phyloP scores from a whole-genome alignment of 2,797 vertebrate genomes.

The Halcyon chelicuti region DNA sequence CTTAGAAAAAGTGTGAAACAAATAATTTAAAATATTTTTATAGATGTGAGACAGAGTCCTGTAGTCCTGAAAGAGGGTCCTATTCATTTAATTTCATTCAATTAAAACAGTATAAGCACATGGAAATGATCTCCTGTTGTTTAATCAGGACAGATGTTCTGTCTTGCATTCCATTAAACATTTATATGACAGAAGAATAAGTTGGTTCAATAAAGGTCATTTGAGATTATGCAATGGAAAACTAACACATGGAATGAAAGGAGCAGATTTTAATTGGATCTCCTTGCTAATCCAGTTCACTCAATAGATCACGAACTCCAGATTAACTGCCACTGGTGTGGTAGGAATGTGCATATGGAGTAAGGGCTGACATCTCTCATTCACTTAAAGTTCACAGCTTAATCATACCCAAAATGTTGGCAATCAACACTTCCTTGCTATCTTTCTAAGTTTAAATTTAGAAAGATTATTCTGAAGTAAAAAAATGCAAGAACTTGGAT shows the following conservation, averaged over 20 bases:
- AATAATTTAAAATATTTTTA: not conserved
- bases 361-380: not conserved
- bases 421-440: not conserved
- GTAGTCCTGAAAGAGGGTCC: not conserved
- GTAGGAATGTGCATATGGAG: not conserved
- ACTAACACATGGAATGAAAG: not conserved
- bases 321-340: rapidly evolving
- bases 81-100: not conserved
- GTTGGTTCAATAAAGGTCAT: not conserved
- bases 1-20: not conserved
- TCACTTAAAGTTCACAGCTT: not conserved
- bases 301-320: not conserved
- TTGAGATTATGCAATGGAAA: not conserved
- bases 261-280: not conserved
- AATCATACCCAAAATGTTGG: not conserved
- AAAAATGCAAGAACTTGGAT: not conserved
- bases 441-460: not conserved
- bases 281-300: not conserved
- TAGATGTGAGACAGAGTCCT: not conserved
- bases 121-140: not conserved
- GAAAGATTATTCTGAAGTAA: not conserved
- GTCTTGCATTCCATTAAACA: not conserved
- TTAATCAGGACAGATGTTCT: not conserved
- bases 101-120: not conserved
- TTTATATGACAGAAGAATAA: not conserved